Base-by-base conservation (phyloP, 2,797 vertebrate species). In the Hoplostethus mediterraneus region DNA sequence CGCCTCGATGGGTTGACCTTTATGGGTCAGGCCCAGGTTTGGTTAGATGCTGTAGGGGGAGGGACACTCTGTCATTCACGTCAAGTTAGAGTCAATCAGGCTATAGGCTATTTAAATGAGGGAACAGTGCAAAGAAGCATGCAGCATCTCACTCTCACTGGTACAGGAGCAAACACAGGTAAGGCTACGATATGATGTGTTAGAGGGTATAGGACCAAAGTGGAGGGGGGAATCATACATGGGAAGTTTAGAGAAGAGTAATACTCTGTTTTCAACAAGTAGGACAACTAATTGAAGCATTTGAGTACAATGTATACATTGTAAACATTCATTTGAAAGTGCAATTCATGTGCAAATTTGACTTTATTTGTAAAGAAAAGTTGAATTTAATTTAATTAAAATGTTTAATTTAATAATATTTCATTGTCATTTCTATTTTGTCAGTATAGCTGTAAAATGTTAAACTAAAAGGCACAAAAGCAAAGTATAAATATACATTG, bases 101-200 rank as follows among this genome's bases (percentile, higher is more conserved):
- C 42, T 21, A 3, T 28, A 25, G 67, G 72, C 61, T 89, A 89
- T 91, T 91, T 91, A 91, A 90, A 77, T 77, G 63, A 51, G 31
- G 71, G 42, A 54, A 71, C 81, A 68, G 59, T 83, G 14, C 48
- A 51, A 40, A 67, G 61, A 79, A 10, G 54, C 57, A 74, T 59
- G 30, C 54, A 36, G 13, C 55, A 54, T 73, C 25, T 53, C 38
- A 38, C 31, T 63, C 54, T 40, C 55, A 58, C 38, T 6, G 10
- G 45, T 55, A 62, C 68, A 67, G 54, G 17, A 48, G 67, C 48
- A 61, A 77, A 60, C n/a, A 81, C 75, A 88, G 87, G 91, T 92
- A 87, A 87, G 88, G 64, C 1, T 28, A 14, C 40, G 25, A 36
- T 11, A 8, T 16, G 0, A 44, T 66, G 6, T 51, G 49, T 53